Percentiles rank a stretch among this genome's conserved stretches.
These are phyloP conservation scores for Babylonia areolata DNA, from an alignment of 1,140 invertebrate species.

Conservation along the genomic window DNA sequence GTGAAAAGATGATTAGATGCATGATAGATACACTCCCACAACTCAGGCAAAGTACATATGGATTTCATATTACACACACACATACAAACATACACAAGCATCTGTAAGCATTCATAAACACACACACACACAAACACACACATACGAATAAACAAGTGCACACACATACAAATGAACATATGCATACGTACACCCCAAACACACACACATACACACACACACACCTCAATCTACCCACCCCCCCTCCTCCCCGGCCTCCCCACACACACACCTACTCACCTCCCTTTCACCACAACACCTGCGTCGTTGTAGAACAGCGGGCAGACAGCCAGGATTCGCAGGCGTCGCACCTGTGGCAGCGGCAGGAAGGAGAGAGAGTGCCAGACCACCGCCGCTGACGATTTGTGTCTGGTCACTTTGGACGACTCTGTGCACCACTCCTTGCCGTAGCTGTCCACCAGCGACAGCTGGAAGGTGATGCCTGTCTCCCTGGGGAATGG, in stretches of 20 bases:
- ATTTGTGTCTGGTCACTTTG: slow-evolving; percentile 55
- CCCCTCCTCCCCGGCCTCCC: neutral
- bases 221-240: neutral
- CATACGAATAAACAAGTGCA: neutral
- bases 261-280: slow-evolving; percentile 44
- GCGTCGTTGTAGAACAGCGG: slow-evolving; percentile 62
- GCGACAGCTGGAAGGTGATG: slow-evolving; percentile 56
- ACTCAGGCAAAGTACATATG: neutral
- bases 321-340: slow-evolving; percentile 57
- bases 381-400: slow-evolving; percentile 59
- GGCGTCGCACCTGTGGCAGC: slow-evolving; percentile 44
- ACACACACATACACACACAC: slow-evolving; percentile 13
- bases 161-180: slow-evolving; percentile 12
- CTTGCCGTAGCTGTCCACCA: slow-evolving; percentile 53
- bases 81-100: neutral
- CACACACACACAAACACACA: neutral
- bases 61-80: too few relatives aligned
- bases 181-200: neutral
- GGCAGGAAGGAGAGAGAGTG: slow-evolving; percentile 54
- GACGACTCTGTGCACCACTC: slow-evolving; percentile 47
- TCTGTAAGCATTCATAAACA: neutral
- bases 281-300: slow-evolving; percentile 52
- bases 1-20: too few relatives aligned
- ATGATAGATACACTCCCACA: too few relatives aligned
- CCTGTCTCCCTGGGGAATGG: slow-evolving; percentile 53